Conservation (phyloP, 2,113 vertebrate species). For the Cervus canadensis region DNA sequence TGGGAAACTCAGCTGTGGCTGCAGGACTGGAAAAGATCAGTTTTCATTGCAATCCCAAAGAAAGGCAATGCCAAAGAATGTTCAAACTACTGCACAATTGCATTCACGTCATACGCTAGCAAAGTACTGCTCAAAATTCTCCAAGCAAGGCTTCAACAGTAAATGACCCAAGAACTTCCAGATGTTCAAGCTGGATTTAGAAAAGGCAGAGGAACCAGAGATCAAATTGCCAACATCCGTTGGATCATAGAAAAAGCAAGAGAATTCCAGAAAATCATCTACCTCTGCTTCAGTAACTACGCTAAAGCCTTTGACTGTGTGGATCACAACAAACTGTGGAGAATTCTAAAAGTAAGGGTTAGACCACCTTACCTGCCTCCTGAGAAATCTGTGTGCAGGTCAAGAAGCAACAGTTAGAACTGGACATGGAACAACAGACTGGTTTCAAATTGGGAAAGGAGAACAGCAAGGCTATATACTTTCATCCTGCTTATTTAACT, state of each 20-base stretch:
- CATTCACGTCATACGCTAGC: not conserved
- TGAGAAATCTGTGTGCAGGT: not conserved
- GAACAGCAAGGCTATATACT: not conserved
- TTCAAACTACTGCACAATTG: not conserved
- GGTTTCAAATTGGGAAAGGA: not conserved
- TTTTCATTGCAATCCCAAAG: not conserved
- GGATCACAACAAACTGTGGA: not conserved
- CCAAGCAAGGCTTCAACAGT: not conserved
- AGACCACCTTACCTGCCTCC: not conserved
- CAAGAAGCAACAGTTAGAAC: not conserved
- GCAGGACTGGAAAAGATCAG: not conserved
- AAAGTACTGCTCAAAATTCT: not conserved
- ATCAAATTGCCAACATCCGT: not conserved
- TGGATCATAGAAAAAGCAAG: not conserved
- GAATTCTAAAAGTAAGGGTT: not conserved
- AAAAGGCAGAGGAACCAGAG: not conserved
- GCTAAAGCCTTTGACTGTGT: not conserved
- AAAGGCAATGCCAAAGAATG: not conserved
- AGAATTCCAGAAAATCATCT: not conserved
- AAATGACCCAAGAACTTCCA: not conserved
- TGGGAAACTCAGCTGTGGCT: not conserved
- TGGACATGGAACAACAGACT: not conserved
- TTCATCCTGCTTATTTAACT: not conserved
- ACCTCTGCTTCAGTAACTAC: not conserved
- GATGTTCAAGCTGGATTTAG: not conserved